Percentiles rank a stretch among this genome's conserved stretches.
Evolutionary conservation across 2,797 vertebrate species (phyloP).

Genomic region (Acrocephalus scirpaceus): DNA sequence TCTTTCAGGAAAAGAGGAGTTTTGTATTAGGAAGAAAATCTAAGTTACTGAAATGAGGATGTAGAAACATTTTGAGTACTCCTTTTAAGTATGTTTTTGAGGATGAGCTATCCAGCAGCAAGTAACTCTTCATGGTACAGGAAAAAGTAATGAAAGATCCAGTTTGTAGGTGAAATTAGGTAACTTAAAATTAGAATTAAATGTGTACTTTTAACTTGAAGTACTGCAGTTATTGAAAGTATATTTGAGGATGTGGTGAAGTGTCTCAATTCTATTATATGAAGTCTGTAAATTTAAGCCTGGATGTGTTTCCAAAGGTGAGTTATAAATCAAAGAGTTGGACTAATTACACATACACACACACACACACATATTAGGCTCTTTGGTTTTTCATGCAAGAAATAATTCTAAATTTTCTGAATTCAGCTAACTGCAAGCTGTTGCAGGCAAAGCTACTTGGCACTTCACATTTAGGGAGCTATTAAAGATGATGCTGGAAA

Average conservation of each 20-base stretch:
- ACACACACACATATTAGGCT: fast-evolving
- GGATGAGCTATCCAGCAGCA: background rate
- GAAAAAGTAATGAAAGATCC: background rate
- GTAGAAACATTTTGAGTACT: background rate
- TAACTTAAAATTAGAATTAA: background rate
- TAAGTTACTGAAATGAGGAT: background rate
- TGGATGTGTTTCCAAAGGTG: background rate
- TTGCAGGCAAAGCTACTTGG: background rate
- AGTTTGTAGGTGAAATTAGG: background rate
- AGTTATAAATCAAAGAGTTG: background rate
- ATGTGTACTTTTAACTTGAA: background rate
- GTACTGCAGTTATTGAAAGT: background rate
- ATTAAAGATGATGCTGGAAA: background rate
- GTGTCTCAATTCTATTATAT: background rate
- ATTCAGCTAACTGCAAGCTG: background rate
- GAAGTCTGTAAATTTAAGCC: background rate
- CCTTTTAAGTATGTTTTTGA: background rate
- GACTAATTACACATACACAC: background rate
- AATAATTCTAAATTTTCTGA: background rate
- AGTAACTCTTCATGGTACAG: background rate
- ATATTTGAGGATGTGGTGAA: background rate
- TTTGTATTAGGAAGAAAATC: background rate
- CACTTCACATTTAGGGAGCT: background rate
- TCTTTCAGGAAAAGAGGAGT: background rate
- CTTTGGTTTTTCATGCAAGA: background rate